phyloP scores from a whole-genome alignment of 2,888 invertebrate genomes.

The Thymelicus sylvestris region DNA sequence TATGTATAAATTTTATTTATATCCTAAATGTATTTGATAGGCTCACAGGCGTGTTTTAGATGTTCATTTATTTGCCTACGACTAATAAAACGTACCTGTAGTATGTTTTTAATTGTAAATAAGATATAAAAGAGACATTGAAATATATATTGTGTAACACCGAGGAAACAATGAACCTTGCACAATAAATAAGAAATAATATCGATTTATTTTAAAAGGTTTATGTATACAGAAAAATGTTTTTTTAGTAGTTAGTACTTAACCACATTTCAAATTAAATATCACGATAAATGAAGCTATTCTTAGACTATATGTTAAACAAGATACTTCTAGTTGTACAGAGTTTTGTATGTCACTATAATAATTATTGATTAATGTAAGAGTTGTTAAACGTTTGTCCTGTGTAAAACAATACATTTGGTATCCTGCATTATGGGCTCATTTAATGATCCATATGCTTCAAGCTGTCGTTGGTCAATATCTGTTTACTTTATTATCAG shows the following conservation, averaged over 20 bases:
- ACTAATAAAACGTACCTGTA: background rate
- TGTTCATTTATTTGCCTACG: slow-evolving; percentile 47
- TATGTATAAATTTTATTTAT: slow-evolving; percentile 48
- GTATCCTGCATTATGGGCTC: background rate
- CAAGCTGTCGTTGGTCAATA: background rate
- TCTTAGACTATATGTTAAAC: background rate
- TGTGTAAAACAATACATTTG: background rate
- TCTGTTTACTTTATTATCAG: slow-evolving; percentile 1
- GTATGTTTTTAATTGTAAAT: slow-evolving; percentile 37
- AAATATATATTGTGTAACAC: slow-evolving; percentile 26
- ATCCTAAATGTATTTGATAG: slow-evolving; percentile 51
- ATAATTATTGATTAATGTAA: background rate
- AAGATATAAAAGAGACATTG: slow-evolving; percentile 26
- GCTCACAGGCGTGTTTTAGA: slow-evolving; percentile 46
- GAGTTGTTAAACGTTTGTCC: slow-evolving; percentile 2
- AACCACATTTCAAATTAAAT: slow-evolving; percentile 31
- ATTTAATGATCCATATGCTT: background rate
- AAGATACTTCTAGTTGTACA: slow-evolving; percentile 1
- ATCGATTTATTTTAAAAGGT: slow-evolving; percentile 18
- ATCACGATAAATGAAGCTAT: slow-evolving; percentile 10
- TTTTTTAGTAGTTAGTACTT: slow-evolving; percentile 35
- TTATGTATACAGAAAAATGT: slow-evolving; percentile 5
- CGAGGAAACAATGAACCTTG: slow-evolving; percentile 19
- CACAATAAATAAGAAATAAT: slow-evolving; percentile 34
- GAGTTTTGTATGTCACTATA: slow-evolving; percentile 11